Evolutionary conservation across 2,888 invertebrate genomes (phyloP), one percentile per base, ranked within the genome.

Genomic region (Drosophila nr. perissopoda): DNA sequence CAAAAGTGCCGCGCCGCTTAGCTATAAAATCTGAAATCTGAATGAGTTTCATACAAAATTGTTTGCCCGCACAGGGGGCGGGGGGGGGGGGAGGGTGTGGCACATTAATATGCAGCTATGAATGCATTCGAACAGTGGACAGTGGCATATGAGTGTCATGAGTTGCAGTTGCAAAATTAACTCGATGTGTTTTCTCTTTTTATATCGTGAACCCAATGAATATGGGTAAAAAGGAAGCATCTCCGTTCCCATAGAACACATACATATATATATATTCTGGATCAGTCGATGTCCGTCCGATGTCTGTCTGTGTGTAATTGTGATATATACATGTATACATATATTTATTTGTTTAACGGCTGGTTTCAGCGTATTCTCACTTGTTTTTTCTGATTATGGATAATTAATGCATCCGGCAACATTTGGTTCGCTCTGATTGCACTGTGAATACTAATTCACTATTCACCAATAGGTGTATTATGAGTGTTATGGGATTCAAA

Each of bases 41-140:
- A 84, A 86, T 88, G 83, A 76, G 77, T 70, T 71, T 74, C 81
- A 83, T 64, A 74, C 81, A 76, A 70, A 83, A 77, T 63, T 79
- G 70, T 61, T 49, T 51, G 16, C 8, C 16, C 10, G 27, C 18
- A 27, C 58, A 10, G 48, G 34, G 27, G 2, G 27, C 0, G 16
- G 3, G n/a, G 11, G 16, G 7, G 16, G 3, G n/a, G 11, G 16
- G 7, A 7, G 25, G 25, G 8, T 4, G 34, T n/a, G n/a, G 38
- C 38, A 21, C 81, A 88, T 88, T 83, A 77, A 77, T 75, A 80
- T 82, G 72, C 70, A 68, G 63, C 60, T 36, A 64, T 48, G 59
- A 27, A 70, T 80, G 46, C 60, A 54, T 53, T 70, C 52, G 31
- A 38, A 53, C 27, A 38, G 38, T 48, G 71, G 61, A 46, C 59